Evolutionary conservation across 2,888 invertebrate genomes (phyloP), one percentile per base, ranked within the genome.

Genomic region (Tachina lurida): DNA sequence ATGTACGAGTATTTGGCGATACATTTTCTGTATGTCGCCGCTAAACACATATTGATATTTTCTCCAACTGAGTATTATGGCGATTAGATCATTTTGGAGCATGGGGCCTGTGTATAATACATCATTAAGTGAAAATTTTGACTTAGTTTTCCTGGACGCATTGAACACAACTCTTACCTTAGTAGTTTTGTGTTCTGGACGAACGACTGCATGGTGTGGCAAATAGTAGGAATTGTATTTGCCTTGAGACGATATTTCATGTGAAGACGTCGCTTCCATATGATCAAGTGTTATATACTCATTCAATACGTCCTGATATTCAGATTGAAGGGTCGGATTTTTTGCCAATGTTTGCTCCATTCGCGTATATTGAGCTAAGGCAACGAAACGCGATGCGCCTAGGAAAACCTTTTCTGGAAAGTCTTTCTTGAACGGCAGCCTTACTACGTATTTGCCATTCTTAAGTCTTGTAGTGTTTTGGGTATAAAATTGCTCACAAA

Each of bases 121-220:
- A 47, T 47, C 15, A 47, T 47, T 47, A 13, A 47, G 15, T 10
- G 52, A 52, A 7, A 19, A 52, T 17, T 52, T 8, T 2, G 52
- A 17, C 17, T 17, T 52, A 3, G 52, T n/a, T 17, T 52, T 52
- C 10, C 9, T n/a, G n/a, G 52, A 47, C 13, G 47, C 47, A 47
- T 47, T 47, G 15, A 47, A 47, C 5, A 47, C 47, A 15, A 47
- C 3, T 47, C 52, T n/a, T n/a, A 17, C 52, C 17, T 52, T 52
- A 17, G 52, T 52, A 17, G 52, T 52, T 52, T 52, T 52, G 17
- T 52, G 52, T 17, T 52, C 52, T n/a, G 52, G 52, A n/a, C n/a
- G n/a, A 17, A 17, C 31, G 31, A 31, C 31, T 31, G 31, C 31
- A 31, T 31, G 4, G 31, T 31, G 2, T 31, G 31, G 4, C 31